Evolutionary conservation across 1,140 invertebrate species (phyloP).

Genomic region (Chymomyza costata): DNA sequence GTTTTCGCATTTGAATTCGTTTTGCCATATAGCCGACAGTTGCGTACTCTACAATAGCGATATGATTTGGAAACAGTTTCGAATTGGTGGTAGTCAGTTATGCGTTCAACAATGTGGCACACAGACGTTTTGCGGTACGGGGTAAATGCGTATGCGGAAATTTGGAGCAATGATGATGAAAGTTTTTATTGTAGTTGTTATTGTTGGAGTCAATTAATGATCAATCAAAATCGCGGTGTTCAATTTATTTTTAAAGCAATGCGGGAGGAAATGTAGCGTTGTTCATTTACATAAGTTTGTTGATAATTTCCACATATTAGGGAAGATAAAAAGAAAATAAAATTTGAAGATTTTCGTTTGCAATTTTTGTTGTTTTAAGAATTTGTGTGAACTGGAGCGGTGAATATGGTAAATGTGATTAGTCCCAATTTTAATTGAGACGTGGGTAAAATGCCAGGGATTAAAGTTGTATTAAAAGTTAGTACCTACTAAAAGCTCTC

Average conservation of each 20-base stretch:
- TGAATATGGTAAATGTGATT: no score
- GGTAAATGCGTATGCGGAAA: not conserved
- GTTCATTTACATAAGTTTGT: slow-evolving; percentile 32
- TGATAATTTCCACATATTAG: slow-evolving; percentile 40
- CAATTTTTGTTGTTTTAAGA: slow-evolving; percentile 38
- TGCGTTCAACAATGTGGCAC: slow-evolving; percentile 5
- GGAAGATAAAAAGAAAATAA: slow-evolving; percentile 42
- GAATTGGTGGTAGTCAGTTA: slow-evolving; percentile 44
- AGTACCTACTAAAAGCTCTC: no score
- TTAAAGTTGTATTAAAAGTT: not conserved
- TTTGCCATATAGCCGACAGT: slow-evolving; percentile 97
- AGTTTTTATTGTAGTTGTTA: slow-evolving; percentile 24
- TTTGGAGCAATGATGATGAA: not conserved
- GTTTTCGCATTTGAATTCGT: slow-evolving; percentile 95
- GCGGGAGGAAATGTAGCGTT: slow-evolving; percentile 52
- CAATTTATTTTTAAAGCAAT: slow-evolving; percentile 42
- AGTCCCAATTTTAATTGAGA: no score
- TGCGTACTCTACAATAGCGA: slow-evolving; percentile 86
- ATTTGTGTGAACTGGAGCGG: no score
- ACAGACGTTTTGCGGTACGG: not conserved
- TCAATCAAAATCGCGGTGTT: slow-evolving; percentile 79
- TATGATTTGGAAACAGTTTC: slow-evolving; percentile 56
- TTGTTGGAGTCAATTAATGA: slow-evolving; percentile 21
- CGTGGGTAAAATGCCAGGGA: slow-evolving; percentile 37
- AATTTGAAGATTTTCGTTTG: slow-evolving; percentile 46